A percentile compares a stretch with the other conserved stretches of the same genome.
Conservation (phyloP, 2,113 vertebrate genomes). For the Daphoenositta chrysoptera region DNA sequence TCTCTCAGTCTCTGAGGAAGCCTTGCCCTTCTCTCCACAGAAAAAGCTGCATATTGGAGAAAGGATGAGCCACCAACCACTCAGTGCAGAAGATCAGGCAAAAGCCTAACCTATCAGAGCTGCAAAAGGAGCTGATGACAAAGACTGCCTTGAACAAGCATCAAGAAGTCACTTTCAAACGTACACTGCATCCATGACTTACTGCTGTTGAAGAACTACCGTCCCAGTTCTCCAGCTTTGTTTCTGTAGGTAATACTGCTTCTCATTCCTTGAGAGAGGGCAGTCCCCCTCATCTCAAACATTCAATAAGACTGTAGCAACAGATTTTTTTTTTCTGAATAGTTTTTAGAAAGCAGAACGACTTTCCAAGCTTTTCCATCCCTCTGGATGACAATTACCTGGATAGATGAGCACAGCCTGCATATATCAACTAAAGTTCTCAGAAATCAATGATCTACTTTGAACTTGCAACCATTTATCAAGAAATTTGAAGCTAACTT, state of each 20-base stretch:
- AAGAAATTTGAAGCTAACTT: not conserved
- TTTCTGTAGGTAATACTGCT: not conserved
- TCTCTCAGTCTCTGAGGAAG: not conserved
- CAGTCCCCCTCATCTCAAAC: not conserved
- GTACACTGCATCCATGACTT: accelerated
- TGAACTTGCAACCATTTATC: not conserved
- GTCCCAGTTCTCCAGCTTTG: not conserved
- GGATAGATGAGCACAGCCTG: not conserved
- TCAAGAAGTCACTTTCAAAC: not conserved
- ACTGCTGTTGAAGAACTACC: not conserved
- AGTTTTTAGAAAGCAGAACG: not conserved
- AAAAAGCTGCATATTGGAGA: not conserved
- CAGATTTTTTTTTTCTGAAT: not conserved
- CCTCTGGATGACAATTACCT: not conserved
- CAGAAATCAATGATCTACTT: not conserved
- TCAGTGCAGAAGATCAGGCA: not conserved
- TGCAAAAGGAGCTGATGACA: not conserved
- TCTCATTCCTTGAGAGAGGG: not conserved
- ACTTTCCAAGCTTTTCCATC: not conserved
- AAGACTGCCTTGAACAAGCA: not conserved
- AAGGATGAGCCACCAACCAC: not conserved
- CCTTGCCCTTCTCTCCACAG: not conserved
- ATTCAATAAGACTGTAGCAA: not conserved
- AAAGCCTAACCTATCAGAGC: not conserved
- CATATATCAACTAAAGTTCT: not conserved